These are phyloP conservation scores for Leptinotarsa undecemlineata DNA, from an alignment of 1,140 invertebrate species.

Conservation along the genomic window DNA sequence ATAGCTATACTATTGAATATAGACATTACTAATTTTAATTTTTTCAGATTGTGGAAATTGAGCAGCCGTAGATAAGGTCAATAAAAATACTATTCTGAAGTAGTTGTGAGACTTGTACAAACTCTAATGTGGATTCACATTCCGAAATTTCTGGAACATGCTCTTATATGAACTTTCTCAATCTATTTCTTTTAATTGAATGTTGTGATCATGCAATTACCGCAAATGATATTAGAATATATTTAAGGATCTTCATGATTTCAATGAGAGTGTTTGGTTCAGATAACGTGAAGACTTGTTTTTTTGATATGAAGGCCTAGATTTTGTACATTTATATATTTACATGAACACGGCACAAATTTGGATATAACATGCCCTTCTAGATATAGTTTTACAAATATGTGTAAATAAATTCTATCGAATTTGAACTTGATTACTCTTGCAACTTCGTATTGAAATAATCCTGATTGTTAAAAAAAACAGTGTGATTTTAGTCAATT, in stretches of 20 bases:
- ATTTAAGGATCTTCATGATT: conserved; percentile 11
- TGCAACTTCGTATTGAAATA: no score
- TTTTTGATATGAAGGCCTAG: conserved; percentile 3
- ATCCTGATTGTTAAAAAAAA: no score
- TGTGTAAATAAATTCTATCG: conserved; percentile 31
- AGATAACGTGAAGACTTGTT: background rate
- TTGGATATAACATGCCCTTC: conserved; percentile 23
- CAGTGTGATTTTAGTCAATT: no score
- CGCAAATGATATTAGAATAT: background rate
- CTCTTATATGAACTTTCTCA: no score
- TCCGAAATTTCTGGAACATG: background rate
- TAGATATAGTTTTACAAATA: conserved; percentile 28
- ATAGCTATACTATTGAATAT: no score
- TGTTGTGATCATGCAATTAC: background rate
- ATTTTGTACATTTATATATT: conserved; percentile 32
- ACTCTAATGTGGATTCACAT: background rate
- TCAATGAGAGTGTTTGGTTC: background rate
- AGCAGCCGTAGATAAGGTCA: no score
- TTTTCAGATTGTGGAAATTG: background rate
- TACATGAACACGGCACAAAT: conserved; percentile 21
- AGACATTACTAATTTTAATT: background rate
- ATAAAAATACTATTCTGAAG: background rate
- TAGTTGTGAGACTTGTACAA: background rate
- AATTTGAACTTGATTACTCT: background rate
- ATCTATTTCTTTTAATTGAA: no score